Evolutionary conservation across 64 coral and sea anemone genomes (phyloP).

Genomic region (Anthopleura sola): DNA sequence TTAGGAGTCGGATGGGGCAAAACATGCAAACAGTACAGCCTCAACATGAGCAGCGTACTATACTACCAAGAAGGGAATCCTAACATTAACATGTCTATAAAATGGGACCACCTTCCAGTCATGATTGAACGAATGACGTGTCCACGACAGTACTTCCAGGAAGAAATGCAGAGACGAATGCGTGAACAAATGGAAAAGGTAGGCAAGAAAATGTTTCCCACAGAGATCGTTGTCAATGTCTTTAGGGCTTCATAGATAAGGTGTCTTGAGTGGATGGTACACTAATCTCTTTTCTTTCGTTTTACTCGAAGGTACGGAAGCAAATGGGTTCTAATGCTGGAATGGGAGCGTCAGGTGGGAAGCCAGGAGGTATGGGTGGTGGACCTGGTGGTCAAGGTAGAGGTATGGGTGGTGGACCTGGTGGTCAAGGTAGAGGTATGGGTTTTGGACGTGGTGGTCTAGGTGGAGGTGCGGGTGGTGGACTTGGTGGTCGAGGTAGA

Average conservation of each 20-base stretch:
- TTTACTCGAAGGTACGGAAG: background rate
- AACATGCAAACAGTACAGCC: background rate
- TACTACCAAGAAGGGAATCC: background rate
- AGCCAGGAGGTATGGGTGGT: background rate
- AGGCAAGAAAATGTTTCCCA: background rate
- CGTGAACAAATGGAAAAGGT: constrained; percentile 6
- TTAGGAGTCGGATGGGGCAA: constrained; percentile 2
- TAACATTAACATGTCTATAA: background rate
- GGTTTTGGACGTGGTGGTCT: background rate
- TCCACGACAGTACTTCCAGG: background rate
- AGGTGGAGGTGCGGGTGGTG: background rate
- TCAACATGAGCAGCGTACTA: background rate
- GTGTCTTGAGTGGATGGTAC: too few relatives aligned
- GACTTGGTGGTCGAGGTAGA: background rate
- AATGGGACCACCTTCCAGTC: background rate
- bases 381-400: background rate
- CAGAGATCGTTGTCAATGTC: too few relatives aligned
- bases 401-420: background rate
- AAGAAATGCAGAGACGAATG: background rate
- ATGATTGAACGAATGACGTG: constrained; percentile 15
- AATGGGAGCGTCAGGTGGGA: background rate
- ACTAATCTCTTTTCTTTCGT: background rate
- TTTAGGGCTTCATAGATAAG: too few relatives aligned
- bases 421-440: background rate
- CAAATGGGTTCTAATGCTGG: background rate